A percentile compares a stretch with the other conserved stretches of the same genome.
Evolutionary conservation across 2,113 vertebrate species (phyloP).

Genomic region (Kryptolebias marmoratus): DNA sequence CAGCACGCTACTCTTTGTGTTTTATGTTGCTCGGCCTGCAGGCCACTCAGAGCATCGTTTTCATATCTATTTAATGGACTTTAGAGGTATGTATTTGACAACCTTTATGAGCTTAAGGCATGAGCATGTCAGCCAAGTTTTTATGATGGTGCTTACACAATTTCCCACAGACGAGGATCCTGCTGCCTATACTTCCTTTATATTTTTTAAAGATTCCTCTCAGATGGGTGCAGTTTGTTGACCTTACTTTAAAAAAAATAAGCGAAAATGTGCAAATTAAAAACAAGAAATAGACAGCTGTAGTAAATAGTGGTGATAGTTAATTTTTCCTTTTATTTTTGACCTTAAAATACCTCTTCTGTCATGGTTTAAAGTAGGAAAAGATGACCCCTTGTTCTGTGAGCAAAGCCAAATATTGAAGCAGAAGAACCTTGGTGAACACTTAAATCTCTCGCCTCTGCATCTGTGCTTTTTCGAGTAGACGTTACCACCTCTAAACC

Average conservation of each 20-base stretch:
- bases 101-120: conserved; percentile 40
- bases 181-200: conserved; percentile 30
- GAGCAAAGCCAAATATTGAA: not conserved
- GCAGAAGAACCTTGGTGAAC: conserved; percentile 39
- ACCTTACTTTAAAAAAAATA: not conserved
- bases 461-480: conserved; percentile 17
- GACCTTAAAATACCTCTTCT: conserved; percentile 27
- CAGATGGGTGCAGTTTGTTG: not conserved
- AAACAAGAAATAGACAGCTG: not conserved
- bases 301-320: not conserved
- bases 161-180: conserved; percentile 11
- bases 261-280: conserved; percentile 1
- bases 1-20: not conserved
- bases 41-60: not conserved
- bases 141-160: conserved; percentile 24
- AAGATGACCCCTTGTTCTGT: not conserved
- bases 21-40: conserved; percentile 11
- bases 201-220: not conserved
- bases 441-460: conserved; percentile 37
- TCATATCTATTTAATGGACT: conserved; percentile 4
- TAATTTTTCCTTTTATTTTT: not conserved
- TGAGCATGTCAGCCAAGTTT: conserved; percentile 52
- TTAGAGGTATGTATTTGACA: not conserved
- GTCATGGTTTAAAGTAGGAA: conserved; percentile 19
- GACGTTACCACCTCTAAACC: conserved; percentile 30